These are phyloP conservation scores for Drosophila busckii DNA, from an alignment of 1,140 invertebrate genomes.

Conservation along the genomic window DNA sequence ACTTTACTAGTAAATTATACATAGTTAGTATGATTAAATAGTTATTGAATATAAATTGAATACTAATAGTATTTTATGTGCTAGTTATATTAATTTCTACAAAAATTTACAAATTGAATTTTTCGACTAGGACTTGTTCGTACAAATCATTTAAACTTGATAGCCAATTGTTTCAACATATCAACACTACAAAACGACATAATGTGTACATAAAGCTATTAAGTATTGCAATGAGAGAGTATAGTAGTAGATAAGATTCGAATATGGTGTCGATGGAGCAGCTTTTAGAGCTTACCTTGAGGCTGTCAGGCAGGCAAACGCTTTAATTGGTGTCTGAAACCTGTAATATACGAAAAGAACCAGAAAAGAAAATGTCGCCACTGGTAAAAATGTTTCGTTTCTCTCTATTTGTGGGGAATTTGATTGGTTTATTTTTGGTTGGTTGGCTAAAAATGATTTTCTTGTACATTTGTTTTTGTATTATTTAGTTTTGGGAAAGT, in stretches of 20 bases:
- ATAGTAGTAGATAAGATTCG: constrained; percentile 14
- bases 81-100: too few species aligned
- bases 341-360: constrained; percentile 77
- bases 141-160: neutral
- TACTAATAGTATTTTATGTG: too few species aligned
- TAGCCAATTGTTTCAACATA: constrained; percentile 18
- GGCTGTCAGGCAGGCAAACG: constrained; percentile 79
- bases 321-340: constrained; percentile 79
- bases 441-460: too few species aligned
- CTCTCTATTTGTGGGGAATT: constrained; percentile 32
- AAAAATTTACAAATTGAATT: too few species aligned
- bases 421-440: constrained; percentile 6
- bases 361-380: constrained; percentile 77
- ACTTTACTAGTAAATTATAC: too few species aligned
- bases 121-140: too few species aligned
- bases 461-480: constrained; percentile 24
- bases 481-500: constrained; percentile 4
- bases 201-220: too few species aligned
- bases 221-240: too few species aligned
- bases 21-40: too few species aligned
- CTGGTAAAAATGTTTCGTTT: constrained; percentile 65
- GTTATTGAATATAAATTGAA: too few species aligned
- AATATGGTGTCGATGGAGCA: constrained; percentile 41
- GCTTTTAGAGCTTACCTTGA: constrained; percentile 75
- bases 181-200: constrained; percentile 5